Conservation (phyloP, 2,113 vertebrate genomes). For the Crotalus helleri region DNA sequence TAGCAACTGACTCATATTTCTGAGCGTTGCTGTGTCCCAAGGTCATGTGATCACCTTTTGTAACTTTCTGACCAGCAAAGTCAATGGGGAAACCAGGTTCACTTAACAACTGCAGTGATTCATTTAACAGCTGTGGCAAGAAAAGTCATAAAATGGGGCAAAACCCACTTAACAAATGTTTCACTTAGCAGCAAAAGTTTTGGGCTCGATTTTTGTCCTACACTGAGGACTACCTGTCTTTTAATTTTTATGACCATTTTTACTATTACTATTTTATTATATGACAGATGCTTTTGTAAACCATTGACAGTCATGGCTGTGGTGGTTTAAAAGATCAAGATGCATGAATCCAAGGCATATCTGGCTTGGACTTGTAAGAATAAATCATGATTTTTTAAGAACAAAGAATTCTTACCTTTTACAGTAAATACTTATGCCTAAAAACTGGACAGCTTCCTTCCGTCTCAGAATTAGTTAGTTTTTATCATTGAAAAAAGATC, state of each 20-base stretch:
- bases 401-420: not conserved
- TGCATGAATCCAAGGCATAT: not conserved
- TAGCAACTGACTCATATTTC: not conserved
- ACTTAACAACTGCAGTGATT: not conserved
- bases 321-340: not conserved
- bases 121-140: not conserved
- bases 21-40: not conserved
- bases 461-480: not conserved
- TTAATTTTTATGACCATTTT: not conserved
- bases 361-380: not conserved
- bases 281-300: not conserved
- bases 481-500: not conserved
- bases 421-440: not conserved
- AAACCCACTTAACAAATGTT: not conserved
- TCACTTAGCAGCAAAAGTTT: not conserved
- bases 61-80: not conserved
- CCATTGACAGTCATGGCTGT: not conserved
- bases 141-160: not conserved
- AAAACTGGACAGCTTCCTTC: rapidly evolving
- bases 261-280: not conserved
- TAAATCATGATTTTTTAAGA: not conserved
- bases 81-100: not conserved
- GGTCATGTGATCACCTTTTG: not conserved
- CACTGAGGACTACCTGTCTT: not conserved
- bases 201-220: not conserved